Evolutionary conservation across 2,888 invertebrate species (phyloP).

Genomic region (Liopterus haemorrhoidalis): DNA sequence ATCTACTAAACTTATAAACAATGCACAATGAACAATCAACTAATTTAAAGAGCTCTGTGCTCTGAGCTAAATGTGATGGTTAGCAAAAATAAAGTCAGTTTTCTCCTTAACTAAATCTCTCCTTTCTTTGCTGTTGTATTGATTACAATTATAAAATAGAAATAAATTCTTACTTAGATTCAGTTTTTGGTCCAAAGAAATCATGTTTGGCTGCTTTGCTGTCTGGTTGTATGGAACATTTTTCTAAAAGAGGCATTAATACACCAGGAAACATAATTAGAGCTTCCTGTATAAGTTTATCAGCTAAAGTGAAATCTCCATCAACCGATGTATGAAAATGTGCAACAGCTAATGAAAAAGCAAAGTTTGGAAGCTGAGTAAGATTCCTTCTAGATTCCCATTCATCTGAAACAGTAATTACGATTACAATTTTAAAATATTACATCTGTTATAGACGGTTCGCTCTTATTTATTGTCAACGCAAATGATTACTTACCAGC

Average conservation of each 20-base stretch:
- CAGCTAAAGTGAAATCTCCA: slow-evolving; percentile 45
- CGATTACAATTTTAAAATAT: slow-evolving; percentile 29
- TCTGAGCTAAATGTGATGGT: too few relatives aligned
- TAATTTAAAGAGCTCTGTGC: too few relatives aligned
- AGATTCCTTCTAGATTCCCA: slow-evolving; percentile 62
- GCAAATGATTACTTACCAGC: too few relatives aligned
- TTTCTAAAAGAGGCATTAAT: slow-evolving; percentile 65
- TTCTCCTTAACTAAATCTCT: slow-evolving; percentile 24
- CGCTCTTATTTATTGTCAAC: too few relatives aligned
- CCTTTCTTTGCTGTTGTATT: slow-evolving; percentile 36
- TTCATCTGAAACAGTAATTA: slow-evolving; percentile 48
- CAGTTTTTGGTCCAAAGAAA: slow-evolving; percentile 45
- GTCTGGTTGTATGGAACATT: slow-evolving; percentile 69
- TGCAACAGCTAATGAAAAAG: slow-evolving; percentile 73
- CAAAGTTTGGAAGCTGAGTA: slow-evolving; percentile 80
- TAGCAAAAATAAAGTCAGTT: slow-evolving; percentile 9
- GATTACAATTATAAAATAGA: not conserved
- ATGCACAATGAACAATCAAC: too few relatives aligned
- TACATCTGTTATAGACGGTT: too few relatives aligned
- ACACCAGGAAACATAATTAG: slow-evolving; percentile 78
- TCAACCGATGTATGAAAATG: slow-evolving; percentile 54
- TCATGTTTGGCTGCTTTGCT: slow-evolving; percentile 52
- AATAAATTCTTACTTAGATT: slow-evolving; percentile 42
- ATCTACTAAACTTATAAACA: too few relatives aligned
- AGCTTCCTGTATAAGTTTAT: slow-evolving; percentile 65